phyloP scores from a whole-genome alignment of 2,888 invertebrate species.

The Tenthredo scrophulariae region DNA sequence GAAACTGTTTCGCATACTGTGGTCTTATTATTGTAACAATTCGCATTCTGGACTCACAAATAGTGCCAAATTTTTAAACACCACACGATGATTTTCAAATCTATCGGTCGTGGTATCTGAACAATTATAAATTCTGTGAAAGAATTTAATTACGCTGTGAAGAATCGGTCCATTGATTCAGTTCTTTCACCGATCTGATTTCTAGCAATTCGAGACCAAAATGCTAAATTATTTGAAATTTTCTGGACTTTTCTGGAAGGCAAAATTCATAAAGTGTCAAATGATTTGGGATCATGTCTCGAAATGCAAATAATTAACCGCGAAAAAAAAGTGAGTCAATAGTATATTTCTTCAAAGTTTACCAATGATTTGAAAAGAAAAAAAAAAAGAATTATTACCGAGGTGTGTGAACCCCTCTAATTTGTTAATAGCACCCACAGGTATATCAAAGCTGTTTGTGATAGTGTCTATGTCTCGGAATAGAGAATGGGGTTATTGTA shows the following conservation, averaged over 20 bases:
- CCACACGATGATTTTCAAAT: neutral
- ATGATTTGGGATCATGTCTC: too few species aligned
- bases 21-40: neutral
- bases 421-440: neutral
- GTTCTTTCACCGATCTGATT: too few species aligned
- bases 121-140: neutral
- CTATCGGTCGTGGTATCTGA: neutral
- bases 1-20: neutral
- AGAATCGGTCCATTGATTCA: too few species aligned
- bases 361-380: too few species aligned
- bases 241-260: too few species aligned
- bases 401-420: neutral
- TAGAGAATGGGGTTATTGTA: conserved; percentile 2
- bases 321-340: too few species aligned
- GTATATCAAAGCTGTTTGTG: neutral
- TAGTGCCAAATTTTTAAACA: neutral
- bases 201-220: too few species aligned
- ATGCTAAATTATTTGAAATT: too few species aligned
- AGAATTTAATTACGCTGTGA: neutral
- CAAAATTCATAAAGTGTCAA: too few species aligned
- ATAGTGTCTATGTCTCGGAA: neutral
- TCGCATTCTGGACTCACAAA: neutral
- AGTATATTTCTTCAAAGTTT: too few species aligned
- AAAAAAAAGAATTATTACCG: too few species aligned
- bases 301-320: too few species aligned